Evolutionary conservation across 2,888 invertebrate species (phyloP), one percentile per base, ranked within the genome.

Genomic region (Hemicrepidius hirtus): DNA sequence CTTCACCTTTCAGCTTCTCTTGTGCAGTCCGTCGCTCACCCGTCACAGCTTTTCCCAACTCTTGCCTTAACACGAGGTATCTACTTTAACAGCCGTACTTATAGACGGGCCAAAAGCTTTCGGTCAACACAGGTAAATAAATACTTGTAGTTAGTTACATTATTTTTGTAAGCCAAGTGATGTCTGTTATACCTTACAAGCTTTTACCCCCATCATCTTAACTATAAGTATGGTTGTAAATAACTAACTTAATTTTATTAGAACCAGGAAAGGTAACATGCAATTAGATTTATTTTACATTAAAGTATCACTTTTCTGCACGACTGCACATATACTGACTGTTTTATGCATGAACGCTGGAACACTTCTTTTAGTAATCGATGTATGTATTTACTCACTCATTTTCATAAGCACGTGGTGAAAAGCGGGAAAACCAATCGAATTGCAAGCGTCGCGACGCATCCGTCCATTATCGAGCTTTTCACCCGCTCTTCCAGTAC

Each of bases 391-490:
- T 18, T 9, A 44, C 44, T 63, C 63, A 44, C 35, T n/a, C 21
- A 55, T 63, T 53, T 66, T 55, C 41, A 41, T 50, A 64, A 73
- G 55, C 73, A 73, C 73, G 73, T 73, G 71, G 72, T 10, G 9
- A 46, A 62, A n/a, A 50, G 32, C 62, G 32, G 28, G 12, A 46
- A 59, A 40, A 60, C 73, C 68, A 73, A 68, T 73, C 46, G 41
- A 64, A 68, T 44, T 50, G 49, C 55, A 62, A 59, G 57, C 41
- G 55, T 44, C 32, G 24, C 55, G 62, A 68, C 65, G 59, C 73
- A 59, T 49, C 41, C 53, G 68, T 68, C 68, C 64, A 63, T 72
- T 77, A 78, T 78, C 68, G 78, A 78, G 70, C 76, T 67, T 73
- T 78, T 75, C 53, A 28, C 60, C 74, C 75, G 74, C 73, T 74